Base-by-base conservation (phyloP, 2,797 vertebrate species). In the Sebastes baramenuke region DNA sequence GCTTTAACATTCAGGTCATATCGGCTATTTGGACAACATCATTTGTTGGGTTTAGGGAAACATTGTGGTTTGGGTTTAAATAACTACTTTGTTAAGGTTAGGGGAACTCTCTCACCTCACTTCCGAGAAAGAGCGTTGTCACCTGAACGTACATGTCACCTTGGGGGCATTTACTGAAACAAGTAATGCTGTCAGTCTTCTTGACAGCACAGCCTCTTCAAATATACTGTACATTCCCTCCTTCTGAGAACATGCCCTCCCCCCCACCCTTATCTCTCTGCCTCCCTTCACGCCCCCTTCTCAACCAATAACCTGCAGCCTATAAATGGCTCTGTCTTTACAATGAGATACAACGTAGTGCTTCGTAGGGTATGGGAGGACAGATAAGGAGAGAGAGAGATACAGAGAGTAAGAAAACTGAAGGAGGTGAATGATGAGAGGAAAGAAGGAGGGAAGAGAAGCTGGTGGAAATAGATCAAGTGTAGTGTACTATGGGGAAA, bases 221-320 rank as follows among this genome's bases (percentile, higher is more conserved):
- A 60, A 68, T 54, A 67, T 25, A 52, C 30, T 60, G 36, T 30
- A 49, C 24, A 68, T 65, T 81, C 49, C 27, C 22, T 70, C 55
- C 55, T 67, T 49, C 27, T 22, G 74, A 27, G 60, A 34, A 71
- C 36, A 58, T 30, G n/a, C n/a, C 32, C 72, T 32, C 58, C 55
- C 14, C 12, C 12, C 12, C 4, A 38, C 36, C 36, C 29, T 38
- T 22, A 10, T 55, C n/a, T 27, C 25, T 18, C 18, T 70, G 18
- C 22, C n/a, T 70, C 13, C 34, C 20, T 75, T 77, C 61, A 9
- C 46, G 4, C 72, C 78, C 75, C 66, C 59, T 72, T 84, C 76
- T 81, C 71, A 54, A 49, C 85, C 82, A 92, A 82, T 88, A 88
- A 83, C 65, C 71, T 56, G 72, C 36, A 71, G 72, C 69, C 29